These are phyloP conservation scores for Styela plicata DNA, from an alignment of 23 tunicate species.

Conservation along the genomic window DNA sequence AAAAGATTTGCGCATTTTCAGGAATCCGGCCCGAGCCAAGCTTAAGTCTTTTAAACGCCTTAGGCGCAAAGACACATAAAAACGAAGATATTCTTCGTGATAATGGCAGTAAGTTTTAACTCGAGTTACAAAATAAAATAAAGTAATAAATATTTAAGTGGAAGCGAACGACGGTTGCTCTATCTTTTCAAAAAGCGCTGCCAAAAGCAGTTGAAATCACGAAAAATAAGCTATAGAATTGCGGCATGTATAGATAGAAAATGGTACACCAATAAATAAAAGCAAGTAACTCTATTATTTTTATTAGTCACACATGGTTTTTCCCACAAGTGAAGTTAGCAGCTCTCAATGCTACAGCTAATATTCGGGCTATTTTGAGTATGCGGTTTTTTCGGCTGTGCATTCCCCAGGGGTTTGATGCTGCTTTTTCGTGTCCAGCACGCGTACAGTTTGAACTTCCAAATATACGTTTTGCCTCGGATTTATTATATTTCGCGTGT, in stretches of 20 bases:
- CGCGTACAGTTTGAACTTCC: not conserved
- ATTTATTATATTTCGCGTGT: not conserved
- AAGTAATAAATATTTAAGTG: not conserved
- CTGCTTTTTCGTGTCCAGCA: not conserved
- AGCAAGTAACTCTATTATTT: not conserved
- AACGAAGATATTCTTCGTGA: not conserved
- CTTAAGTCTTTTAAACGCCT: not conserved
- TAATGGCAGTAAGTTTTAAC: not conserved
- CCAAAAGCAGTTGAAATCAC: not conserved
- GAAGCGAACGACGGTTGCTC: not conserved
- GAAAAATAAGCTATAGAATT: not conserved
- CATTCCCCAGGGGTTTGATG: not conserved
- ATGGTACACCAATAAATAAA: not conserved
- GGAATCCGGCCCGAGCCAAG: not conserved
- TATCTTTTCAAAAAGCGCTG: not conserved
- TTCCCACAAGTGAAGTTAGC: not conserved
- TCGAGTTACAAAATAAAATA: not conserved
- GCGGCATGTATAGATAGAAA: not conserved
- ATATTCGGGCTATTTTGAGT: no score
- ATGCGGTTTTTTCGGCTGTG: not conserved
- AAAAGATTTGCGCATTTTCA: not conserved
- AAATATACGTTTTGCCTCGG: not conserved
- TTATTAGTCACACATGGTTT: not conserved
- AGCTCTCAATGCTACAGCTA: not conserved
- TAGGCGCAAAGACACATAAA: not conserved